Evolutionary conservation across 2,797 vertebrate species (phyloP).

Genomic region (Anguilla marmorata): DNA sequence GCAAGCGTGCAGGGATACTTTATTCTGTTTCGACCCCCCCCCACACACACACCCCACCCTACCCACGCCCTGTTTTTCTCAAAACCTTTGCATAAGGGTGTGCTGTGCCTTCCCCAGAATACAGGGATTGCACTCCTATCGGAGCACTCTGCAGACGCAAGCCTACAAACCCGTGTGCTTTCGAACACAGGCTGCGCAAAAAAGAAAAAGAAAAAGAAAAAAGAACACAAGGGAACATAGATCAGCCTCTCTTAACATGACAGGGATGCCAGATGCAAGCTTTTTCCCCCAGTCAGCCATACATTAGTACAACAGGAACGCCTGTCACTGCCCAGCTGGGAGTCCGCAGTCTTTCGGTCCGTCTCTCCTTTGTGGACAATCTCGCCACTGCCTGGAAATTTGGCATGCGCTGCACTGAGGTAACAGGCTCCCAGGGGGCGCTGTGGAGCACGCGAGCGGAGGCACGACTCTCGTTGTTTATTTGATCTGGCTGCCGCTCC

Average conservation of each 20-base stretch:
- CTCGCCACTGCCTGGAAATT: background rate
- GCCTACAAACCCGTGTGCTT: background rate
- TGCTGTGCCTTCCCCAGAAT: background rate
- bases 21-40: background rate
- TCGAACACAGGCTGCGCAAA: background rate
- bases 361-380: background rate
- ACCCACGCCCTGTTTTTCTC: background rate
- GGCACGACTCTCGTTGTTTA: background rate
- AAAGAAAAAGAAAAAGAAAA: background rate
- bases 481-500: background rate
- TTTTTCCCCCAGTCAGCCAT: background rate
- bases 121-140: background rate
- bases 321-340: background rate
- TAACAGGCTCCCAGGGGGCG: background rate
- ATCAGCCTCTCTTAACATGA: slow-evolving; percentile 19
- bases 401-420: background rate
- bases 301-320: slow-evolving; percentile 7
- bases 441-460: background rate
- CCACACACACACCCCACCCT: too few relatives aligned
- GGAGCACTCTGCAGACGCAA: slow-evolving; percentile 14
- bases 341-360: background rate
- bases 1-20: background rate
- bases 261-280: slow-evolving; percentile 5
- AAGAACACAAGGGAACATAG: background rate
- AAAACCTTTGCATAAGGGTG: slow-evolving; percentile 2